Evolutionary conservation across 2,797 vertebrate species (phyloP).

Genomic region (Danio jaintianensis): DNA sequence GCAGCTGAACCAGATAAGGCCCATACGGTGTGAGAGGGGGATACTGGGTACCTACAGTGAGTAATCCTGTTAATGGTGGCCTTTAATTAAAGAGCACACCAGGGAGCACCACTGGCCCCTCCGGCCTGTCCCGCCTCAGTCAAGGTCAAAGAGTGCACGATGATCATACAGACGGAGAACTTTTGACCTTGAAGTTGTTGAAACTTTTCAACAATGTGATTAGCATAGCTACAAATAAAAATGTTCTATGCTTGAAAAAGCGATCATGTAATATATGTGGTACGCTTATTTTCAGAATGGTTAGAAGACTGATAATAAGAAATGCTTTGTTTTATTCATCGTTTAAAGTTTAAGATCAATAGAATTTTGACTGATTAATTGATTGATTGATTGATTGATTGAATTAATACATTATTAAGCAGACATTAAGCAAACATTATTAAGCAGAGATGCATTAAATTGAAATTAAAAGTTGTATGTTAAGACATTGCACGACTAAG

Average conservation of each 20-base stretch:
- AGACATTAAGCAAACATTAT: too few relatives aligned
- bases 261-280: too few relatives aligned
- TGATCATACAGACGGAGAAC: conserved; percentile 14
- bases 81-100: conserved; percentile 56
- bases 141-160: conserved; percentile 27
- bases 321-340: too few relatives aligned
- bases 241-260: background rate
- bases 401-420: too few relatives aligned
- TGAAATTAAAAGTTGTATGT: too few relatives aligned
- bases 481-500: too few relatives aligned
- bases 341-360: too few relatives aligned
- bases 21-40: conserved; percentile 52
- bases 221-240: background rate
- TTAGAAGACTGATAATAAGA: too few relatives aligned
- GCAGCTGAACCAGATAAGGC: conserved; percentile 49
- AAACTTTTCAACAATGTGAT: background rate
- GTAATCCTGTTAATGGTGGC: conserved; percentile 52
- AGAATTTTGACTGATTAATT: too few relatives aligned
- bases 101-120: conserved; percentile 18
- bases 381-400: too few relatives aligned
- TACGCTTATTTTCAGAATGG: too few relatives aligned
- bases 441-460: too few relatives aligned
- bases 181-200: conserved; percentile 24
- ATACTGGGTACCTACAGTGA: conserved; percentile 47
- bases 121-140: conserved; percentile 20